Conservation (phyloP, 1,140 invertebrate species). For the Heterodera schachtii region DNA sequence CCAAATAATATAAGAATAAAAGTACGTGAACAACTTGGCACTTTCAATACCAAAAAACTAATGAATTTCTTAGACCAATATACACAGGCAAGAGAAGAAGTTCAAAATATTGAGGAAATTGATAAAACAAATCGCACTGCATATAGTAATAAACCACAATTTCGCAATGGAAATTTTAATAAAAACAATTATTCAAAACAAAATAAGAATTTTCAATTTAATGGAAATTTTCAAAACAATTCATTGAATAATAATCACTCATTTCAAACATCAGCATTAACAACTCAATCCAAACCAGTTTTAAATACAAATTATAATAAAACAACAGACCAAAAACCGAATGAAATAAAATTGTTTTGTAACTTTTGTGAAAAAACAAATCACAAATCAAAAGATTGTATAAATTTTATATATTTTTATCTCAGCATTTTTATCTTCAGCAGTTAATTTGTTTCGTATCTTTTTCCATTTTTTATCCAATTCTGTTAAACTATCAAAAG, state of each 20-base stretch:
- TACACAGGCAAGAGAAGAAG: neutral
- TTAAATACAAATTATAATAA: neutral
- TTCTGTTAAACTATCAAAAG: neutral
- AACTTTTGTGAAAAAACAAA: neutral
- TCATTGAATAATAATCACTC: neutral
- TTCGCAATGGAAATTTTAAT: no score
- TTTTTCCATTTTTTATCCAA: neutral
- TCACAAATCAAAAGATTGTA: neutral
- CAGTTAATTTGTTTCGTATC: neutral
- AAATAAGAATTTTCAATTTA: neutral
- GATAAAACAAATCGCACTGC: neutral
- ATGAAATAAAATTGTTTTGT: neutral
- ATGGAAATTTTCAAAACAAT: neutral
- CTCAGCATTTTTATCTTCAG: neutral
- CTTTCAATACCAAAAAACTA: neutral
- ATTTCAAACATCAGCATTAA: neutral
- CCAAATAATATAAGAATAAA: neutral
- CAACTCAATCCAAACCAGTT: neutral
- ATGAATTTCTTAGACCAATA: neutral
- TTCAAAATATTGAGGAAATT: neutral
- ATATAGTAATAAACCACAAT: neutral
- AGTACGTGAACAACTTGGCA: neutral
- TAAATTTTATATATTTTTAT: neutral
- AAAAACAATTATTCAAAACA: no score
- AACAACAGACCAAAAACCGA: neutral